Evolutionary conservation across 2,113 vertebrate genomes (phyloP).

Genomic region (Dunckerocampus dactyliophorus): DNA sequence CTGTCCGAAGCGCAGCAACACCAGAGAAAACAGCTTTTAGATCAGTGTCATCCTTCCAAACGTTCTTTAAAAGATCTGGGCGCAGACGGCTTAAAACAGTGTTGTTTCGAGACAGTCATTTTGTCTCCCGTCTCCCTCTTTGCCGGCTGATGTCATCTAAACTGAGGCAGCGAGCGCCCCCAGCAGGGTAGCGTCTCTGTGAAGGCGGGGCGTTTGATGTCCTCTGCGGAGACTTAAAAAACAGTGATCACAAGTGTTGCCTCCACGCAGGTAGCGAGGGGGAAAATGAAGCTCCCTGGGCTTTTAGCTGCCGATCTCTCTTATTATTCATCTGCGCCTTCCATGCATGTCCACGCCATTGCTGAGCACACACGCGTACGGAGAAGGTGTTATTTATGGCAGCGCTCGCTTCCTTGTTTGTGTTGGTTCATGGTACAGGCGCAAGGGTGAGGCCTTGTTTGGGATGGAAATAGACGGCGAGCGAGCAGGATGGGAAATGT

Average conservation of each 20-base stretch:
- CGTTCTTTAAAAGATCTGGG: conserved; percentile 12
- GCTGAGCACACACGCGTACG: neutral
- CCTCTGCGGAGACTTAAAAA: conserved; percentile 43
- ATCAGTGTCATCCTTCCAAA: conserved; percentile 22
- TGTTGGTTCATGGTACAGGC: conserved; percentile 42
- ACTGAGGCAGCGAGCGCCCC: conserved; percentile 53
- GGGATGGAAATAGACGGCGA: conserved; percentile 18
- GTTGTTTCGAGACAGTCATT: conserved; percentile 37
- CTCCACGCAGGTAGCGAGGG: conserved; percentile 24
- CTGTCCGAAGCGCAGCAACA: conserved; percentile 32
- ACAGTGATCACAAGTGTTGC: conserved; percentile 36
- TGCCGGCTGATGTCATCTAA: conserved; percentile 41
- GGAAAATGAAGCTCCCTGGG: conserved; percentile 22
- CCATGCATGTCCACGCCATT: neutral
- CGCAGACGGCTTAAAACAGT: conserved; percentile 9
- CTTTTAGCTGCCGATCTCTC: conserved; percentile 29
- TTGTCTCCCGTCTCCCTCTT: conserved; percentile 19
- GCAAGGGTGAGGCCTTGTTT: conserved; percentile 38
- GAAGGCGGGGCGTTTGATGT: conserved; percentile 61
- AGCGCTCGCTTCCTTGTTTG: conserved; percentile 43
- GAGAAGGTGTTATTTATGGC: conserved; percentile 55
- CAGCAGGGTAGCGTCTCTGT: conserved; percentile 39
- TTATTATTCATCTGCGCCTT: conserved; percentile 7
- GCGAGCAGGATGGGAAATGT: conserved; percentile 11
- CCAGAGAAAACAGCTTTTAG: conserved; percentile 28